Base-by-base conservation (phyloP, 2,113 vertebrate genomes). In the Suricata suricatta region DNA sequence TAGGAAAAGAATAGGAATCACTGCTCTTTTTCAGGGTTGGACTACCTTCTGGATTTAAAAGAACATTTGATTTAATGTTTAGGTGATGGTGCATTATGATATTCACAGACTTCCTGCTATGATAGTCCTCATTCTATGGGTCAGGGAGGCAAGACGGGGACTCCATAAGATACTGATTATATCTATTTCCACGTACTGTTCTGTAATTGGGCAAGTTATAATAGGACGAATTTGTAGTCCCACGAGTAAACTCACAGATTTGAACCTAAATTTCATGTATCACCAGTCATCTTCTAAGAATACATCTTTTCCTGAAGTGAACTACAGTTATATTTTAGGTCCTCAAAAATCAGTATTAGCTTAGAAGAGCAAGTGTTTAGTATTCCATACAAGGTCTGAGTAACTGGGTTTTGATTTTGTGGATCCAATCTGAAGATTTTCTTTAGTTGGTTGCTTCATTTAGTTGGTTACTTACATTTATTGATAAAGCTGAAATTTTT, bases 321-420 rank as follows among this genome's bases (percentile, higher is more conserved):
- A 83, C 44, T 44, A 92, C 47, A 91, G 64, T 63, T 17, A 12
- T 64, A 84, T 64, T 85, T 95, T 90, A 95, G 19, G 63, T 60
- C 13, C 23, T 71, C 12, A 79, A 69, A 50, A 60, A 50, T 77
- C 33, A 79, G 12, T n/a, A 41, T 69, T 92, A 82, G 64, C 38
- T 44, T 50, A 91, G 6, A 71, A 91, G 6, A 71, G 25, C 50
- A 17, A 90, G n/a, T 23, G 38, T 41, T 95, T 77, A 60, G 13
- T 69, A 91, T 69, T 79, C 41, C 47, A 60, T 8, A 50, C 25
- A 66, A 71, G 35, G 23, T 57, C 35, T 77, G 57, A 50, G 12
- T 90, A 35, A 57, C 23, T 76, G 93, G 87, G 11, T 77, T 95
- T 89, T 95, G 14, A 68, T 95, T 84, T 77, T 77, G 60, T n/a